Conservation (phyloP, 2,113 vertebrate genomes). For the Butorides virescens region DNA sequence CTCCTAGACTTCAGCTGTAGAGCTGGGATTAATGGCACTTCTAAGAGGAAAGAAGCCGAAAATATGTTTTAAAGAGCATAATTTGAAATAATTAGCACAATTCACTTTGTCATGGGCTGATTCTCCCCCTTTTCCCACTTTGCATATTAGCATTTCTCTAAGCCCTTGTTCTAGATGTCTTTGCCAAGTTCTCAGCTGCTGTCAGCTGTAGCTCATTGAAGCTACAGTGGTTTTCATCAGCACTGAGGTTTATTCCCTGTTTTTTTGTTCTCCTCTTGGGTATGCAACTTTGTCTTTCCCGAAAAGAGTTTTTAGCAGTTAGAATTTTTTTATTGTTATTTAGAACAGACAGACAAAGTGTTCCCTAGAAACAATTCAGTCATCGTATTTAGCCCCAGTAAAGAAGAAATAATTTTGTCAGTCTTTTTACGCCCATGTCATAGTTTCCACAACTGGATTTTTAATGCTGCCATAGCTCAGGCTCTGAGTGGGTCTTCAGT, state of each 20-base stretch:
- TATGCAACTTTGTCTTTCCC: background rate
- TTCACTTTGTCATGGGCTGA: constrained; percentile 19
- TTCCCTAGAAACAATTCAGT: background rate
- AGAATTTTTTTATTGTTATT: background rate
- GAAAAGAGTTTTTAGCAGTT: background rate
- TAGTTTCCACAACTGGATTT: background rate
- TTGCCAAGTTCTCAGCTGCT: constrained; percentile 59
- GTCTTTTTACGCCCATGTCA: background rate
- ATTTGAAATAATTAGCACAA: constrained; percentile 59
- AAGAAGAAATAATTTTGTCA: background rate
- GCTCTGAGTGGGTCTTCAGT: background rate
- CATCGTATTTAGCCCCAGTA: background rate
- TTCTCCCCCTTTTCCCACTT: background rate
- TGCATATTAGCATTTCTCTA: constrained; percentile 32
- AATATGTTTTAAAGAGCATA: constrained; percentile 45
- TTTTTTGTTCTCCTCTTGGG: background rate
- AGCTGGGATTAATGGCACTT: constrained; percentile 34
- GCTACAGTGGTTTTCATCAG: background rate
- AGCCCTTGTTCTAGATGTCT: background rate
- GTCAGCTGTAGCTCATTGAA: constrained; percentile 38
- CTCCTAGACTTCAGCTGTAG: constrained; percentile 14
- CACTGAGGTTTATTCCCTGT: background rate
- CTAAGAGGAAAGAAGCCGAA: background rate
- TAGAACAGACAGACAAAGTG: background rate
- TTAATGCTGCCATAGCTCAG: background rate